Evolutionary conservation across 2,888 invertebrate species (phyloP), one percentile per base, ranked within the genome.

Genomic region (Iphiclides podalirius): DNA sequence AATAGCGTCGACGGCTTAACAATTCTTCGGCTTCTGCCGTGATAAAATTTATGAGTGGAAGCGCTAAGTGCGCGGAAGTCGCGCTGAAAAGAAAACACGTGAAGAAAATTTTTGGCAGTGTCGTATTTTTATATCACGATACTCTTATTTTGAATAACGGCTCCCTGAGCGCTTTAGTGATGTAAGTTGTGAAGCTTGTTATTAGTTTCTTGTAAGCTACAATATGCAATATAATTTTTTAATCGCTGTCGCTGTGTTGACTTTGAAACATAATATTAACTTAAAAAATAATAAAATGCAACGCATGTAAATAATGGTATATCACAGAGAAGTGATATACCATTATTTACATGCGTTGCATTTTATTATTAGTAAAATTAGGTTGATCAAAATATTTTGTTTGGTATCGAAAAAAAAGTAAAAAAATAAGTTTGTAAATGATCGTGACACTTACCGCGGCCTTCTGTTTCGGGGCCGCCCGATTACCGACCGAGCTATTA

Each of bases 11-110:
- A 43, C 38, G 37, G 49, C 49, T 49, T 43, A 43, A 37, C 42
- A 38, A 34, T 41, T 23, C 16, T 37, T 20, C 14, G 37, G 38
- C 43, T 33, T 43, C 42, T 31, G 31, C 38, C 38, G 49, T 34
- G 49, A 43, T 49, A 43, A 49, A 47, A 47, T 47, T 47, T 47
- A 47, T 42, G 47, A 47, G 41, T 41, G 28, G 36, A 8, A 31
- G 36, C 47, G 43, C 15, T 49, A 49, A 49, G 49, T 49, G 49
- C 49, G 49, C 43, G 43, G 49, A 49, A 16, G 48, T 41, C 41
- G 36, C 14, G 41, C 41, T 47, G 15, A 47, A 47, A 47, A 41
- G 41, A 41, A 47, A 47, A 43, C 48, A 49, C 23, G 48, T 49
- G 42, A 48, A 48, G 48, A 11, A 49, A 43, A 43, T 34, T 43